Evolutionary conservation across 2,113 vertebrate genomes (phyloP), one percentile per base, ranked within the genome.

Genomic region (Apteryx owenii): DNA sequence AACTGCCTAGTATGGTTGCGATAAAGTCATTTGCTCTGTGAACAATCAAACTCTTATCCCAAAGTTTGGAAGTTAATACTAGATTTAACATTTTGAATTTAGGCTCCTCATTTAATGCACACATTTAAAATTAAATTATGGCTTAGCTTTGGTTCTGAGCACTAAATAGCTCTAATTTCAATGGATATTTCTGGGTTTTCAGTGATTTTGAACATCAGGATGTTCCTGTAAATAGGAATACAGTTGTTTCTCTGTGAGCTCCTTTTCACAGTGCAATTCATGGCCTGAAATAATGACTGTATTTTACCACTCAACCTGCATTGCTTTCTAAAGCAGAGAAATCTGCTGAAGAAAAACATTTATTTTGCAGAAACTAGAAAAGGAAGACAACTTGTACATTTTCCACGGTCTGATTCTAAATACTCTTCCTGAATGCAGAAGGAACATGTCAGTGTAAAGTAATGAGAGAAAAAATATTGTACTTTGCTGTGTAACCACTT

Each of bases 281-380:
- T 80, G 16, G 48, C 33, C 81, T 89, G 62, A 93, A 91, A 87
- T 81, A 75, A 50, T 75, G 82, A 83, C 88, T 50, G 53, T 54
- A 69, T 85, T 82, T 62, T 91, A 79, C 62, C 0, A 0, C 36
- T 90, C 64, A 71, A 51, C 22, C 85, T 85, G 13, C 48, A 44
- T 83, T 88, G 86, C 89, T 76, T 97, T 95, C 89, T 80, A 93
- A 73, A 90, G 64, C 69, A 78, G 56, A 70, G 46, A 42, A 94
- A 92, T 86, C 36, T 80, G 85, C 83, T 88, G 89, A 95, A 88
- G 73, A 66, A 60, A 89, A 76, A 71, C 64, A 71, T 93, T 79
- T 83, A 61, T 88, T 77, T 95, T 88, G 62, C 69, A 68, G 61
- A 88, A 66, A 87, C 73, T 56, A 93, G 91, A 75, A 81, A 72